Evolutionary conservation across 1,140 invertebrate species (phyloP).

Genomic region (Trichoplusia ni): DNA sequence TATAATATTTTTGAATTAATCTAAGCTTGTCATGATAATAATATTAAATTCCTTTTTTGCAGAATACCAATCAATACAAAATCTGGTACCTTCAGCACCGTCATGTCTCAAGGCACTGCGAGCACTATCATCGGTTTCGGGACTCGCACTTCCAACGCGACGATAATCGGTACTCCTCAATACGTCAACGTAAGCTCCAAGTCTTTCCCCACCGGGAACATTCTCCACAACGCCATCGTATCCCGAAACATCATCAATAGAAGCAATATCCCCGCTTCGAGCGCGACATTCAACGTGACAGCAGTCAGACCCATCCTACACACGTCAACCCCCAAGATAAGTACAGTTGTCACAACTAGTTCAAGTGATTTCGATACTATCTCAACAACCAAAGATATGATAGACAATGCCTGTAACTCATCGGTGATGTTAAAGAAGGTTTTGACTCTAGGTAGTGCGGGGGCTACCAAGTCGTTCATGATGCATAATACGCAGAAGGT

Average conservation of each 20-base stretch:
- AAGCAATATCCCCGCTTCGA: conserved; percentile 51
- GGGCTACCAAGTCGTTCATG: conserved; percentile 76
- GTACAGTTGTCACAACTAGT: conserved; percentile 52
- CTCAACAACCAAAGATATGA: conserved; percentile 78
- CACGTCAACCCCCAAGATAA: conserved; percentile 65
- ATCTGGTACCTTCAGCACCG: conserved; percentile 71
- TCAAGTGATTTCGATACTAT: conserved; percentile 65
- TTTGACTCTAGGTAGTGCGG: conserved; percentile 74
- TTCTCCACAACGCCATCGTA: conserved; percentile 78
- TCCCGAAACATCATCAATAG: conserved; percentile 74
- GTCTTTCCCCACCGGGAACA: conserved; percentile 78
- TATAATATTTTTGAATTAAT: too few species aligned
- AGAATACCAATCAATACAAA: conserved; percentile 77
- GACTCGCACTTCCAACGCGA: conserved; percentile 64
- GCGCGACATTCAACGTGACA: conserved; percentile 66
- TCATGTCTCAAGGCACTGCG: conserved; percentile 76
- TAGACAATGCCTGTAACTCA: conserved; percentile 78
- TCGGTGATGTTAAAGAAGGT: conserved; percentile 81
- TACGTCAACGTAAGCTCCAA: conserved; percentile 78
- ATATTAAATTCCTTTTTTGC: conserved; percentile 40
- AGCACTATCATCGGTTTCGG: conserved; percentile 76
- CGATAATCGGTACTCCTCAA: conserved; percentile 66
- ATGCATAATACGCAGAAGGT: conserved; percentile 80
- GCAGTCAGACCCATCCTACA: conserved; percentile 57
- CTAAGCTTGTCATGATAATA: too few species aligned